phyloP scores from a whole-genome alignment of 1,140 invertebrate genomes.

The Anastatus disparis region DNA sequence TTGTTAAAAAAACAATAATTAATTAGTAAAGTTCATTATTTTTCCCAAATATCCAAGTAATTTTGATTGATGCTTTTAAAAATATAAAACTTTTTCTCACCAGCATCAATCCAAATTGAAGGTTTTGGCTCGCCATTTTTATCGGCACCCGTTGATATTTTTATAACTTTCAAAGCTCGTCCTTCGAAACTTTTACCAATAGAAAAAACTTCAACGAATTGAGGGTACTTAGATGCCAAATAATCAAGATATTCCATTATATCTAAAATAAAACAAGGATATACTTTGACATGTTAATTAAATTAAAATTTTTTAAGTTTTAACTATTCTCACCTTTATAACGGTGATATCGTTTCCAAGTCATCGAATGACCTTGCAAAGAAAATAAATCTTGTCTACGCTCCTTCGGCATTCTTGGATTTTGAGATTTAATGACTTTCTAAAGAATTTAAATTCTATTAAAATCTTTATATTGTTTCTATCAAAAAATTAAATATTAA shows the following conservation, averaged over 20 bases:
- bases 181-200: conserved; percentile 84
- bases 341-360: conserved; percentile 85
- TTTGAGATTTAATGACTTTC: conserved; percentile 75
- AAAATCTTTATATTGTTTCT: no score
- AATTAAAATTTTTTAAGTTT: no score
- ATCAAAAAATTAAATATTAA: no score
- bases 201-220: conserved; percentile 73
- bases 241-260: conserved; percentile 81
- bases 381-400: conserved; percentile 69
- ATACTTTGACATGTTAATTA: no score
- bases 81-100: conserved; percentile 48
- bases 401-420: conserved; percentile 71
- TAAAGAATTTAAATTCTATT: conserved; percentile 53
- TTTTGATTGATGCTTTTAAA: no score
- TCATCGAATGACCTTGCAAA: conserved; percentile 76
- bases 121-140: conserved; percentile 63
- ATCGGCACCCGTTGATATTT: conserved; percentile 65
- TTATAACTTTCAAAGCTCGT: conserved; percentile 76
- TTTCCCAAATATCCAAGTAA: no score
- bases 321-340: conserved; percentile 60
- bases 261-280: conserved; percentile 60
- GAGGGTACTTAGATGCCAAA: conserved; percentile 77
- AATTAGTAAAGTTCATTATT: no score
- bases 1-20: no score
- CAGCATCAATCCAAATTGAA: conserved; percentile 73